Evolutionary conservation across 2,113 vertebrate species (phyloP).

Genomic region (Nannobrachium achirus): DNA sequence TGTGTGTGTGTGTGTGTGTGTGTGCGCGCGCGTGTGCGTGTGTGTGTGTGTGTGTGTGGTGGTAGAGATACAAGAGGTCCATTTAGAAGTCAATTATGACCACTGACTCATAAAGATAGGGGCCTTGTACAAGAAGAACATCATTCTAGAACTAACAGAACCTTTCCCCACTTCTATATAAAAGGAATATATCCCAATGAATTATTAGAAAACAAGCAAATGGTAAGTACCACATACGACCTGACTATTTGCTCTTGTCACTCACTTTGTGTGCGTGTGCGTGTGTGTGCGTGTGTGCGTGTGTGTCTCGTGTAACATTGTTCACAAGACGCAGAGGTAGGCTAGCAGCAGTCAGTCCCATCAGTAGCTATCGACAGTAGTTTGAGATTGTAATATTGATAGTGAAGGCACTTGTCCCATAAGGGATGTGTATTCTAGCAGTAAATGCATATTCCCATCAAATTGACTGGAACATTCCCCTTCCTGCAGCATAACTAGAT

Average conservation of each 20-base stretch:
- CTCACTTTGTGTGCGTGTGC: background rate
- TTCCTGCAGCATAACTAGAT: conserved; percentile 11
- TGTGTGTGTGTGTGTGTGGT: background rate
- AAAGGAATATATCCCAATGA: conserved; percentile 5
- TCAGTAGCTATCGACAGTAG: conserved; percentile 11
- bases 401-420: conserved; percentile 22
- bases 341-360: conserved; percentile 7
- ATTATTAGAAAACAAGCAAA: conserved; percentile 11
- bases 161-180: conserved; percentile 1
- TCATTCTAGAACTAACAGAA: conserved; percentile 12
- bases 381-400: conserved; percentile 28
- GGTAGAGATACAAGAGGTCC: background rate
- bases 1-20: background rate
- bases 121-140: conserved; percentile 12
- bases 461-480: conserved; percentile 13
- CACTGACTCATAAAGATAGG: conserved; percentile 6
- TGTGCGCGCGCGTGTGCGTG: background rate
- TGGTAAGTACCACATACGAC: conserved; percentile 4
- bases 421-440: conserved; percentile 33
- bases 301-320: background rate
- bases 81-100: conserved; percentile 9
- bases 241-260: conserved; percentile 4
- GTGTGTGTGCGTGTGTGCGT: too few relatives aligned
- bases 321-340: background rate
- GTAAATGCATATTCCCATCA: conserved; percentile 23